Base-by-base conservation (phyloP, 2,888 invertebrate species). In the Abscondita cerata region DNA sequence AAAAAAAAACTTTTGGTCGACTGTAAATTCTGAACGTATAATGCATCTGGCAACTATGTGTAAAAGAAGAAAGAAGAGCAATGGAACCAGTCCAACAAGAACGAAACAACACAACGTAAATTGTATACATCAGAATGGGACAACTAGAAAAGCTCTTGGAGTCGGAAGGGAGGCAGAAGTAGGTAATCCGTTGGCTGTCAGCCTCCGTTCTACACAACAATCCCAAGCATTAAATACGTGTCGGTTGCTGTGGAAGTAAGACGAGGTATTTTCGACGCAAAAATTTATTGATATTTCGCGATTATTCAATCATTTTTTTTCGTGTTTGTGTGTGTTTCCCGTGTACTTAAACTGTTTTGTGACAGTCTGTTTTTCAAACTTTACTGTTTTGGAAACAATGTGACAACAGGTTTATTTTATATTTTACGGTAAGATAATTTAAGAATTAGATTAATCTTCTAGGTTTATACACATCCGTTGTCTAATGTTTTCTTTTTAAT, bases 131-230 rank as follows among this genome's bases (percentile, higher is more conserved):
- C 65, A 67, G 63, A 65, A 57, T 54, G 62, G 58, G 65, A 65
- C 57, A 59, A 60, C 54, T 44, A 59, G 57, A 62, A 66, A 58
- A 58, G 59, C 52, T 67, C 62, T 55, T 53, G 59, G 64, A 62
- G 62, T 63, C 62, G 68, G 68, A 70, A 68, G 70, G 68, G 61
- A 61, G 54, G 51, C 59, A 66, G 59, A 60, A 66, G 61, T 68
- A 68, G 70, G 70, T 68, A 70, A 68, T 70, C 65, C 61, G 68
- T 70, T 71, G 70, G 66, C 76, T 76, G 76, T 76, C 78, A 78
- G 75, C 73, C 74, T 74, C 75, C 70, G 71, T 72, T 73, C 72
- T 73, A 75, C 79, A 79, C 79, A 79, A 79, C 79, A 79, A 79
- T 79, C 76, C 71, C 72, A 69, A 63, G 64, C 62, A 70, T 72